phyloP scores from a whole-genome alignment of 2,888 invertebrate species.

The Caenorhabditis sp. region DNA sequence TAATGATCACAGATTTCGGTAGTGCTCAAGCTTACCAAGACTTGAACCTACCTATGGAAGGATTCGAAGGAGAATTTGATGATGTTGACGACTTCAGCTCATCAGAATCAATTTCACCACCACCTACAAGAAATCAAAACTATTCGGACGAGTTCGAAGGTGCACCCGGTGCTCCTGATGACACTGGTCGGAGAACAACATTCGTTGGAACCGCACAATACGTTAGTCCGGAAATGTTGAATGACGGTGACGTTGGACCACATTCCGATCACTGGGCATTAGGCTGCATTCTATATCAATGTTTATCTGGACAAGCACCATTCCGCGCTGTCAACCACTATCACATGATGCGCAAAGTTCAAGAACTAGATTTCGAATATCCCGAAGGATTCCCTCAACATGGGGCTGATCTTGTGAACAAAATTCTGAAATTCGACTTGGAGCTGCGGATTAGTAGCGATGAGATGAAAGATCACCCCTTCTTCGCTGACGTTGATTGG shows the following conservation, averaged over 20 bases:
- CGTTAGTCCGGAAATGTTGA: conserved; percentile 94
- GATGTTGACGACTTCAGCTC: neutral
- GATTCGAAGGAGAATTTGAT: conserved; percentile 18
- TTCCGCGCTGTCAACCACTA: conserved; percentile 90
- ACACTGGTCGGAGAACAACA: conserved; percentile 66
- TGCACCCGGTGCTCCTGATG: neutral
- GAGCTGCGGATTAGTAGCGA: conserved; percentile 59
- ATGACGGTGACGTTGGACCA: conserved; percentile 65
- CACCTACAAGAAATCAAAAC: conserved; percentile 2
- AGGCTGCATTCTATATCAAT: conserved; percentile 80
- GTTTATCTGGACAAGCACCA: conserved; percentile 90
- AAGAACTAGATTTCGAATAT: conserved; percentile 86
- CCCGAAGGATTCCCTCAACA: conserved; percentile 87
- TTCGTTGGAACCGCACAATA: conserved; percentile 99
- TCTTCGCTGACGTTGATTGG: conserved; percentile 86
- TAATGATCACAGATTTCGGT: conserved; percentile 95
- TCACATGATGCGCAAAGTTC: conserved; percentile 92
- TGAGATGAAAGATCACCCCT: conserved; percentile 85
- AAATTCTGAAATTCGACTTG: conserved; percentile 76
- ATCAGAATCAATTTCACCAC: conserved; percentile 14
- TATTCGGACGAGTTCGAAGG: conserved; percentile 25
- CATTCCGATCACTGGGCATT: conserved; percentile 93
- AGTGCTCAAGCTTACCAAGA: conserved; percentile 78
- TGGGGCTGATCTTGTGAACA: conserved; percentile 87
- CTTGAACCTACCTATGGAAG: conserved; percentile 10